These are phyloP conservation scores for Nettapus auritus DNA, from an alignment of 2,113 vertebrate genomes.

Conservation along the genomic window DNA sequence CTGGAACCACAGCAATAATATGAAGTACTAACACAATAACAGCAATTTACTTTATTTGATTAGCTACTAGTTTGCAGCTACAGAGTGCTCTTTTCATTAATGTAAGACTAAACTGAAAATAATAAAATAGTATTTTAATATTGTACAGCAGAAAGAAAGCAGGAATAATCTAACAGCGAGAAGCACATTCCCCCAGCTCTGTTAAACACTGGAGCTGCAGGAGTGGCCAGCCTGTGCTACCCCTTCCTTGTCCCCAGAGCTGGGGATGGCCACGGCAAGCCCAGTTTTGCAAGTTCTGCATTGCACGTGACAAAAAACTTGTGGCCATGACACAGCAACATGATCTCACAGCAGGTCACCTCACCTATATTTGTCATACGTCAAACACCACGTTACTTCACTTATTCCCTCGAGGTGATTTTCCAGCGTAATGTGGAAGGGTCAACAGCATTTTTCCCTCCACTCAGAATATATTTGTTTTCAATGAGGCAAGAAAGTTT, in stretches of 20 bases:
- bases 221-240: not conserved
- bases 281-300: not conserved
- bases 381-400: too few species aligned
- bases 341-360: not conserved
- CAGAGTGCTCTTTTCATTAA: constrained; percentile 65
- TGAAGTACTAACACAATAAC: constrained; percentile 20
- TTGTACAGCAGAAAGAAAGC: not conserved
- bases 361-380: not conserved
- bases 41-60: constrained; percentile 65
- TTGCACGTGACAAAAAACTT: fast-evolving
- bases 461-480: constrained; percentile 40
- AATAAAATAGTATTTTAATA: constrained; percentile 38
- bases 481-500: constrained; percentile 48
- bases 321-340: not conserved
- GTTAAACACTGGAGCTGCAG: not conserved
- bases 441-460: not conserved
- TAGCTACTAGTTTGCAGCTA: constrained; percentile 50
- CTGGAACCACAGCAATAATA: constrained; percentile 28
- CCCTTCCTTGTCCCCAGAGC: fast-evolving
- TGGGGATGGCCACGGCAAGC: not conserved
- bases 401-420: not conserved
- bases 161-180: fast-evolving
- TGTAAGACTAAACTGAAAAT: constrained; percentile 64
- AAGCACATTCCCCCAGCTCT: not conserved
- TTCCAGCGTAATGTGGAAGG: fast-evolving